Evolutionary conservation across 2,888 invertebrate genomes (phyloP), one percentile per base, ranked within the genome.

Genomic region (Hydrotaea diabolus): DNA sequence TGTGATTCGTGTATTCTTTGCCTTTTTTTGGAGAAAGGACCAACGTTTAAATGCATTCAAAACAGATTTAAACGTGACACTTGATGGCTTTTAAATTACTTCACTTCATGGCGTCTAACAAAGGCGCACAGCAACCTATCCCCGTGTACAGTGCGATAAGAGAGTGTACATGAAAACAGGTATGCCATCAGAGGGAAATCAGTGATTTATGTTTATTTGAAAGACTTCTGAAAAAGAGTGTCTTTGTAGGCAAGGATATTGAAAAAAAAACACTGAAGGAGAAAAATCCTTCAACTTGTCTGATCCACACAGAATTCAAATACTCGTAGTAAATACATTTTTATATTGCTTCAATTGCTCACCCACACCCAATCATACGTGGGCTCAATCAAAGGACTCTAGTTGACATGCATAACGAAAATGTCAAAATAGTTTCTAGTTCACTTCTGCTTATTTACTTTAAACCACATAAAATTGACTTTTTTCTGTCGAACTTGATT

Each of bases 41-140:
- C n/a, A 46, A 26, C 39, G 23, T 43, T 59, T 73, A 85, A 77
- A 72, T 82, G 76, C 78, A 76, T 79, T 79, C 77, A 81, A 85
- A 85, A 76, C 59, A 77, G 79, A 79, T 79, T 79, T 73, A 21
- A 79, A 85, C 21, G 79, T 85, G 84, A 79, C 84, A 82, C 76
- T 85, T 85, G 84, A 85, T 85, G 81, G 78, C 26, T 85, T 81
- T 82, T 79, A 85, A 82, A 85, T 85, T 39, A 69, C 69, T 26
- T 26, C 26, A 21, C 39, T 66, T n/a, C 69, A 23, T 21, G n/a
- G 1, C 46, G 31, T 31, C 31, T 2, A 46, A 23, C 21, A 69
- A 69, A 39, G 11, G 21, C 15, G 13, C 76, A 75, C 46, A 57
- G 57, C 36, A 43, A 49, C 46, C 49, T 75, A 31, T 7, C 3